Conservation (phyloP, 2,888 invertebrate species). For the Stratiomys singularior region DNA sequence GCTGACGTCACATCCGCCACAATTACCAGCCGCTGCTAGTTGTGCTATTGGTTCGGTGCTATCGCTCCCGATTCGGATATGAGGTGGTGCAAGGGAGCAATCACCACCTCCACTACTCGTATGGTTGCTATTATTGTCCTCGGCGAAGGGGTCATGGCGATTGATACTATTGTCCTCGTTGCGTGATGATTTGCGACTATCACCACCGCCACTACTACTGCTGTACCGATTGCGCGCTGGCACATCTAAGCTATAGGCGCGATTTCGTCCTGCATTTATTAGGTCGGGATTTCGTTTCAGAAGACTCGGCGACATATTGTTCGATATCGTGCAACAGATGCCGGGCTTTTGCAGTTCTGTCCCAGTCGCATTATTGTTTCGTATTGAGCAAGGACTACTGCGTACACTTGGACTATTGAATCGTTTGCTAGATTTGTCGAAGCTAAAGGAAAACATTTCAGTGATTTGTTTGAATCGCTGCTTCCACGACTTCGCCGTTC, state of each 20-base stretch:
- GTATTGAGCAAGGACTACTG: slow-evolving; percentile 61
- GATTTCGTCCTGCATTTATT: slow-evolving; percentile 57
- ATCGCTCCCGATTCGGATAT: slow-evolving; percentile 59
- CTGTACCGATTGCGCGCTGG: slow-evolving; percentile 60
- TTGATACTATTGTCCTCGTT: slow-evolving; percentile 58
- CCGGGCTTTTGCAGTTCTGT: slow-evolving; percentile 51
- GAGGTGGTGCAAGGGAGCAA: slow-evolving; percentile 56
- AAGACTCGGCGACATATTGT: slow-evolving; percentile 58
- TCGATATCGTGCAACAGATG: slow-evolving; percentile 63
- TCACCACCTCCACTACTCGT: slow-evolving; percentile 61
- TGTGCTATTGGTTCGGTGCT: slow-evolving; percentile 51
- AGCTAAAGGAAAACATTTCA: slow-evolving; percentile 64
- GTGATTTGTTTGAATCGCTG: slow-evolving; percentile 64
- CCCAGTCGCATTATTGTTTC: slow-evolving; percentile 58
- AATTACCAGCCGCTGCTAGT: slow-evolving; percentile 7
- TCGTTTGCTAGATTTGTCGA: slow-evolving; percentile 64
- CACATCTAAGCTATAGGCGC: slow-evolving; percentile 65
- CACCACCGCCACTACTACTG: slow-evolving; percentile 62
- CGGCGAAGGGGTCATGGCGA: slow-evolving; percentile 55
- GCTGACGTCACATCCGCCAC: slow-evolving; percentile 47
- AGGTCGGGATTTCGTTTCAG: slow-evolving; percentile 57
- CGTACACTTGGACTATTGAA: slow-evolving; percentile 56
- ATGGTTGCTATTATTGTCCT: slow-evolving; percentile 63
- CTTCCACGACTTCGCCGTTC: slow-evolving; percentile 60
- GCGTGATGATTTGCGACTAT: slow-evolving; percentile 62